Percentiles rank a stretch among this genome's conserved stretches.
These are phyloP conservation scores for Thamnophis sirtalis DNA, from an alignment of 2,113 vertebrate genomes.

Conservation along the genomic window DNA sequence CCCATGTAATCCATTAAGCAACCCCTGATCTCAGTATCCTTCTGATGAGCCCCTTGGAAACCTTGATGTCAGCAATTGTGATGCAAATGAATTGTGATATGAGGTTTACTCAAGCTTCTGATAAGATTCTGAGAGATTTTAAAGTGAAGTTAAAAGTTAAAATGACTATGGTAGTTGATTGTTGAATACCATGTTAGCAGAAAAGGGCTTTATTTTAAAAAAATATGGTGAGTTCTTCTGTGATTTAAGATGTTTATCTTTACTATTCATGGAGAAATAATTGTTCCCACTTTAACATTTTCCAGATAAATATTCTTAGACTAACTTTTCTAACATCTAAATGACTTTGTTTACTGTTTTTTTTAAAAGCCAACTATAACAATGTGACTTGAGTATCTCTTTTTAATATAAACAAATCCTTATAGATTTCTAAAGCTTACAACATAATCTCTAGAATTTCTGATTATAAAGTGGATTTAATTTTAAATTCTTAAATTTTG, in stretches of 20 bases:
- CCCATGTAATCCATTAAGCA: background rate
- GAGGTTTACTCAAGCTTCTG: background rate
- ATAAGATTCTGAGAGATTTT: background rate
- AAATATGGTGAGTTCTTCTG: background rate
- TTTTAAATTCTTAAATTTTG: conserved; percentile 17
- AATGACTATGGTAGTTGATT: background rate
- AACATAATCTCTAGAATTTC: background rate
- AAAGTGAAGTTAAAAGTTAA: background rate
- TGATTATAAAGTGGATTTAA: background rate
- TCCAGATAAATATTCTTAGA: background rate
- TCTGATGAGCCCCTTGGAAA: background rate
- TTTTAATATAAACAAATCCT: background rate
- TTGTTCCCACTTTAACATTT: background rate
- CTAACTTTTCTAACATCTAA: background rate
- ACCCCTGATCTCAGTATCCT: background rate
- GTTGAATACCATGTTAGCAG: background rate
- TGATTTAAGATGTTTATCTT: background rate
- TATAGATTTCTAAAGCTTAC: background rate
- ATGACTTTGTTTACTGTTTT: background rate
- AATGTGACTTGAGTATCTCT: conserved; percentile 14
- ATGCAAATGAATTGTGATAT: background rate
- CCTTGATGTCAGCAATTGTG: background rate
- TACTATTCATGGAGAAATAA: background rate
- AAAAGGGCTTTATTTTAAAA: background rate
- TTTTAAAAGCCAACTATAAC: background rate